Evolutionary conservation across 1,140 invertebrate species (phyloP), one percentile per base, ranked within the genome.

Genomic region (Drosophila trapezifrons): DNA sequence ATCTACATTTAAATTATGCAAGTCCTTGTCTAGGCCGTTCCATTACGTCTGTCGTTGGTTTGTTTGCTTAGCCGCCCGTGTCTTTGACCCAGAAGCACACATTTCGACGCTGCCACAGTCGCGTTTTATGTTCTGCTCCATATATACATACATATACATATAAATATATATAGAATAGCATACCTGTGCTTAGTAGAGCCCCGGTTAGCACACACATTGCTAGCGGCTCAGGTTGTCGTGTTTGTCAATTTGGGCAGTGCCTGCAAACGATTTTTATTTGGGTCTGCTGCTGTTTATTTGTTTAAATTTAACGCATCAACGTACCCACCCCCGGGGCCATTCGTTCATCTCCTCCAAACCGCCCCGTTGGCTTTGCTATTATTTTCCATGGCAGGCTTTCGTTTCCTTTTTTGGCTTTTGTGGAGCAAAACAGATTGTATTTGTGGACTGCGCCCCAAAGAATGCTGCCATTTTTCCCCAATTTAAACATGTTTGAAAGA

Each of bases 1-100:
- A 89, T 87, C 80, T 73, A 87, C 83, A 89, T 87, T 87, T 87
- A 87, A 87, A 87, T 87, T 87, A 87, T 87, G 83, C 83, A 87
- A 87, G 83, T 87, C 86, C 79, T 89, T 89, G 80, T 84, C 80
- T 84, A 84, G 77, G 81, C 72, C 66, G 47, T 65, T 74, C 56
- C 59, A 43, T 65, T 66, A 77, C 81, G 63, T 83, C 60, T 75
- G 64, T 78, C 46, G 52, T 56, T 52, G 66, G 72, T 55, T 51
- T 73, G 80, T 70, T 49, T 64, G 80, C 47, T 32, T 71, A 74
- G 81, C 60, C 78, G 79, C 75, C 75, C 47, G 49, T 83, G 84
- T 87, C 80, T 87, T 87, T 87, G 83, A 87, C 83, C 83, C 76
- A 87, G 76, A 87, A 89, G 79, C 83, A 76, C 83, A 87, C 84